Percentiles rank a stretch among this genome's conserved stretches.
Conservation (phyloP, 2,797 vertebrate species). For the Megaceryle alcyon region DNA sequence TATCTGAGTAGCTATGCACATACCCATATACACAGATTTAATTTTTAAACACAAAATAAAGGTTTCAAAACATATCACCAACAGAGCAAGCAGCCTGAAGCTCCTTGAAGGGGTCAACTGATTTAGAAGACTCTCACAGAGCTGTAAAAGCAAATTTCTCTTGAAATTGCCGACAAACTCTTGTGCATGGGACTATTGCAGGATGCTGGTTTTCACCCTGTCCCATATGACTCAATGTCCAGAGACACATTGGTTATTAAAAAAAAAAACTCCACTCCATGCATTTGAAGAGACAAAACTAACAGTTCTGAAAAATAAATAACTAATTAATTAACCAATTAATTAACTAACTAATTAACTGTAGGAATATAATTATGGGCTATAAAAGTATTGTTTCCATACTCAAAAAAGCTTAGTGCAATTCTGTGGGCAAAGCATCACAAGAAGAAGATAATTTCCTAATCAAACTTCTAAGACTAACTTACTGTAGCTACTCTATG, state of each 20-base stretch:
- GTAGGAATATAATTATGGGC: background rate
- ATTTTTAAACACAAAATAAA: background rate
- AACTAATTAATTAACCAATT: background rate
- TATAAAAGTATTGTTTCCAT: background rate
- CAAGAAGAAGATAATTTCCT: slow-evolving; percentile 9
- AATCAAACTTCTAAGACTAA: background rate
- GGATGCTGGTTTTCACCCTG: background rate
- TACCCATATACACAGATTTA: background rate
- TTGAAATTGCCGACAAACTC: background rate
- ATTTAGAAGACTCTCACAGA: background rate
- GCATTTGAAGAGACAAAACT: background rate
- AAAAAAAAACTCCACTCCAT: background rate
- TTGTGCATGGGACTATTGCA: background rate
- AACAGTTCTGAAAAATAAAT: background rate
- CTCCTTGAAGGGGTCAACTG: background rate
- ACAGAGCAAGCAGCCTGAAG: background rate
- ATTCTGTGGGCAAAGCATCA: slow-evolving; percentile 2
- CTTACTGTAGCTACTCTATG: background rate
- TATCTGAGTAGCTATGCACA: background rate
- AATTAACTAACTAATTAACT: background rate
- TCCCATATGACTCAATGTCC: background rate
- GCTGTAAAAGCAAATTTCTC: background rate
- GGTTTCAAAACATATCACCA: background rate
- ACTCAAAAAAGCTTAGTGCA: background rate
- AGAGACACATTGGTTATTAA: background rate